Evolutionary conservation across 2,888 invertebrate genomes (phyloP), one percentile per base, ranked within the genome.

Genomic region (Hyles lineata): DNA sequence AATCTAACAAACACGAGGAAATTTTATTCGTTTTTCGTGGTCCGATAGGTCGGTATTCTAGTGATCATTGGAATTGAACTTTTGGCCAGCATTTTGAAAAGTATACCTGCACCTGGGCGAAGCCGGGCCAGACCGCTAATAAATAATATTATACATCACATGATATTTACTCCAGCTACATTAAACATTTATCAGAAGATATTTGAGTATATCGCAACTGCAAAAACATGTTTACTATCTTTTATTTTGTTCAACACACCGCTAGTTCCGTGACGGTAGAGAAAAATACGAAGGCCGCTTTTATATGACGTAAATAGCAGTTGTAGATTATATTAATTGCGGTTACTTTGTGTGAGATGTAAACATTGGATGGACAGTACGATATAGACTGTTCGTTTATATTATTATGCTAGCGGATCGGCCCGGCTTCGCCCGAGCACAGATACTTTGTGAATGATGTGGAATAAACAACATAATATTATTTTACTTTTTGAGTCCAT

Each of bases 231-330:
- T 55, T n/a, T 55, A n/a, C n/a, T 63, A 35, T 35, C 7, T 35
- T n/a, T n/a, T 63, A 5, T 23, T 25, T 15, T 63, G n/a, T 43
- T 35, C 21, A 63, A 9, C 35, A 35, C 63, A 19, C n/a, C n/a
- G 62, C 4, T 35, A 35, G 32, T 62, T 62, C 62, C 35, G 35
- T 35, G 32, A 62, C 2, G 35, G 19, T 32, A 35, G 35, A 62
- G 35, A 63, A 63, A 63, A 63, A 11, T 63, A 63, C 1, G 19
- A 35, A 63, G 21, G 32, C 21, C 19, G n/a, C 35, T 8, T 35
- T 35, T 43, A n/a, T 63, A 7, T 63, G 35, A 63, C 63, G 35
- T 63, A 35, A 63, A 35, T 55, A n/a, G 55, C 55, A 55, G 5
- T 5, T 6, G 32, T 32, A 35, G 21, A 63, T 63, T 43, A 35